phyloP scores from a whole-genome alignment of 2,888 invertebrate species.

The Lasioglossum villosulum region DNA sequence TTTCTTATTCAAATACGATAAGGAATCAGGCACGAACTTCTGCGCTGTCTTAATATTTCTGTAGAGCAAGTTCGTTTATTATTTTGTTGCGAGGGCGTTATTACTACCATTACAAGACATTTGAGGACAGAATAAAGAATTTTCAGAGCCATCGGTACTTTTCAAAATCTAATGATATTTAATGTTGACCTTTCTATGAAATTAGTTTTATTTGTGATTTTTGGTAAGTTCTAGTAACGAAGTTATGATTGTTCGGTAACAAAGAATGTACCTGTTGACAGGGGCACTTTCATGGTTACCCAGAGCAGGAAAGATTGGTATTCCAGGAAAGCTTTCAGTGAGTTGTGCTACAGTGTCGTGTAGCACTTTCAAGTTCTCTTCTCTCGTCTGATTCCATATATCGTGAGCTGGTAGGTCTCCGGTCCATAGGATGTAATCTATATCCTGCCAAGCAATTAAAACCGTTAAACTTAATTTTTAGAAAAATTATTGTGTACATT shows the following conservation, averaged over 20 bases:
- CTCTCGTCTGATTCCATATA: constrained; percentile 96
- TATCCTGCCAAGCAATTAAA: constrained; percentile 87
- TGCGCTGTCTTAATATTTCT: too few species aligned
- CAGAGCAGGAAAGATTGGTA: constrained; percentile 96
- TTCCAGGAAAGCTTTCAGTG: constrained; percentile 94
- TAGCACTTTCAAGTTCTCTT: constrained; percentile 93
- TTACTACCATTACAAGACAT: too few species aligned
- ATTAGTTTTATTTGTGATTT: neutral
- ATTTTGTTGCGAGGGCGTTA: too few species aligned
- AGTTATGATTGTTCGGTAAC: neutral
- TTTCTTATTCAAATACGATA: too few species aligned
- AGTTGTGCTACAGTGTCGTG: constrained; percentile 94
- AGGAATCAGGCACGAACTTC: too few species aligned
- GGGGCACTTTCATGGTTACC: constrained; percentile 99
- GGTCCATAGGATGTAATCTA: constrained; percentile 97
- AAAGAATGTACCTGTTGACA: constrained; percentile 90
- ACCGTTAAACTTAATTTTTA: neutral
- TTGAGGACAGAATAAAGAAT: too few species aligned
- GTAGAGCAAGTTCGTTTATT: too few species aligned
- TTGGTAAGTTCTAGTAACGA: neutral
- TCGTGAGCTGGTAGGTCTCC: constrained; percentile 98
- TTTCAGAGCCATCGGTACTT: too few species aligned
- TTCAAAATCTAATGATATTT: neutral
- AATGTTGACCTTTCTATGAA: neutral
- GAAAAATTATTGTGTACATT: neutral